A percentile compares a stretch with the other conserved stretches of the same genome.
Conservation (phyloP, 2,888 invertebrate species). For the Philhelius pedissequus region DNA sequence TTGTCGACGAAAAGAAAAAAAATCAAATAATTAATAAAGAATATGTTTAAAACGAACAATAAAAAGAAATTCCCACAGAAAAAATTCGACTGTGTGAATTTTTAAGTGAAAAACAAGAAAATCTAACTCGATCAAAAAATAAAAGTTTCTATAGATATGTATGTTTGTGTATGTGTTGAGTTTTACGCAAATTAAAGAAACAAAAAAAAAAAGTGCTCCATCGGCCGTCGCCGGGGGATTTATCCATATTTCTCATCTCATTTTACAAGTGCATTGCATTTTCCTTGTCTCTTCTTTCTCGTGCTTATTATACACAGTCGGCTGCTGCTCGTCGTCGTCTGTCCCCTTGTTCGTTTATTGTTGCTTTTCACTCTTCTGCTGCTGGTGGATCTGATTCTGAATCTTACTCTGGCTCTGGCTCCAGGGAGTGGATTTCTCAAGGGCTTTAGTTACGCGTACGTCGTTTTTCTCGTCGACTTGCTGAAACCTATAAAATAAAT, state of each 20-base stretch:
- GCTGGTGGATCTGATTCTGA: background rate
- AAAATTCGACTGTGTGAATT: background rate
- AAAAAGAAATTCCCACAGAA: background rate
- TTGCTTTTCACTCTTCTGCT: constrained; percentile 19
- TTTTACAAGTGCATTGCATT: constrained; percentile 63
- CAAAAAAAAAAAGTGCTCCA: constrained; percentile 52
- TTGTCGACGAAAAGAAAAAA: constrained; percentile 41
- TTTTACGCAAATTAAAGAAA: constrained; percentile 75
- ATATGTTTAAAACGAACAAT: background rate
- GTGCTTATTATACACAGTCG: background rate
- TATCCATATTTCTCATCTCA: constrained; percentile 54
- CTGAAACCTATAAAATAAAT: background rate
- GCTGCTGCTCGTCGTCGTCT: background rate
- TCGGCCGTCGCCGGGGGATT: constrained; percentile 58
- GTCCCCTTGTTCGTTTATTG: constrained; percentile 20
- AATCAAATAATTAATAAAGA: background rate
- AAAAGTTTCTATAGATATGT: constrained; percentile 8
- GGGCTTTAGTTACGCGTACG: constrained; percentile 61
- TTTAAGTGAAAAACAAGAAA: constrained; percentile 25
- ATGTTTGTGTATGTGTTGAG: constrained; percentile 33
- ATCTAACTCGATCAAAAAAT: background rate
- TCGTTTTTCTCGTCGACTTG: constrained; percentile 3
- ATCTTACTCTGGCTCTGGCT: constrained; percentile 43
- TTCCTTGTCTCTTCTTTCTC: constrained; percentile 34
- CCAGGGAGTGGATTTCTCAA: constrained; percentile 64